A percentile compares a stretch with the other conserved stretches of the same genome.
These are phyloP conservation scores for Varroa destructor DNA, from an alignment of 1,140 invertebrate genomes.

Conservation along the genomic window DNA sequence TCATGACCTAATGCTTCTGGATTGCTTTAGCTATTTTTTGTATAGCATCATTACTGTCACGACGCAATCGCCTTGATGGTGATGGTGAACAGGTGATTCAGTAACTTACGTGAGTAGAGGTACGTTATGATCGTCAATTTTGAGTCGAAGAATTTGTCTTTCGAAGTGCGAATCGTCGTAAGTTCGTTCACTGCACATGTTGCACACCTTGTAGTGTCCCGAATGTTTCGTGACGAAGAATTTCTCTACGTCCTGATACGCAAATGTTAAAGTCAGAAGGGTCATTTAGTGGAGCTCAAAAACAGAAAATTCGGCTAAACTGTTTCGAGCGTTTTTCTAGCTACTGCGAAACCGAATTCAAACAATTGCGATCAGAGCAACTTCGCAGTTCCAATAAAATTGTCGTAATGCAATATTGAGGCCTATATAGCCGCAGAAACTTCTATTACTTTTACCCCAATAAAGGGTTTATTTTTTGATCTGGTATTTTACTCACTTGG, in stretches of 20 bases:
- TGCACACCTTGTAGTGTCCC: constrained; percentile 50
- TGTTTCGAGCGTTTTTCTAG: no score
- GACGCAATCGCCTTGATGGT: no score
- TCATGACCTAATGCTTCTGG: no score
- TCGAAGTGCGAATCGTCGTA: constrained; percentile 49
- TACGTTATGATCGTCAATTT: constrained; percentile 53
- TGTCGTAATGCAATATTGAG: no score
- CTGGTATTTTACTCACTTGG: constrained; percentile 38
- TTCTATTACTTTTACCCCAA: no score
- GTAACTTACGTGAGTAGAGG: constrained; percentile 45
- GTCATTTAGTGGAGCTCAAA: background rate
- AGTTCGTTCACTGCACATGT: constrained; percentile 50
- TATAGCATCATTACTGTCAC: no score
- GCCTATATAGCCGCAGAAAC: no score
- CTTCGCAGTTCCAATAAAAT: no score
- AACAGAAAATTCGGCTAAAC: no score
- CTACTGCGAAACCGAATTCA: background rate
- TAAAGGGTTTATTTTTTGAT: no score
- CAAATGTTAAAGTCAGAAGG: background rate
- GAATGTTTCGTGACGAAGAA: constrained; percentile 49
- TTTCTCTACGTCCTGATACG: constrained; percentile 45
- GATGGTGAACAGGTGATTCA: constrained; percentile 10
- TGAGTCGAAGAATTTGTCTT: constrained; percentile 45
- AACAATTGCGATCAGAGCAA: background rate
- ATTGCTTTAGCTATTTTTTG: no score